These are phyloP conservation scores for Cephus rjabovi DNA, from an alignment of 2,888 invertebrate species.

Conservation along the genomic window DNA sequence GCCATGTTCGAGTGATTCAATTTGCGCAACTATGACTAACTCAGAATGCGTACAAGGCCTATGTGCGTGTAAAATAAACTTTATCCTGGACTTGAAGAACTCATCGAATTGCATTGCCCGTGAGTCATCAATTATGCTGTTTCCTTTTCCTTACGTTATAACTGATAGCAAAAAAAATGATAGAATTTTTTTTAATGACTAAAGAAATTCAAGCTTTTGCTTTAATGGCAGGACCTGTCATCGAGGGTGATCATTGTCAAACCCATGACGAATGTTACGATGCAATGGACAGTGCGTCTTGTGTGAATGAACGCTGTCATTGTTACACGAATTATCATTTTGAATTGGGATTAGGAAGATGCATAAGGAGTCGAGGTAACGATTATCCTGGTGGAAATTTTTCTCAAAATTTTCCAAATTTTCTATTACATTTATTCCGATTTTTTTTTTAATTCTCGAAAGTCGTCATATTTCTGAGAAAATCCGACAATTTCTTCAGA, in stretches of 20 bases:
- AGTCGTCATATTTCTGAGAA: no score
- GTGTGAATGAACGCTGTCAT: constrained; percentile 39
- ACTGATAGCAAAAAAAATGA: constrained; percentile 2
- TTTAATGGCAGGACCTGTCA: constrained; percentile 35
- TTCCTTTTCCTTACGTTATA: not conserved
- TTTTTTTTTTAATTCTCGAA: no score
- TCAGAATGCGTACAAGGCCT: constrained; percentile 43
- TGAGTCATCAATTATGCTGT: constrained; percentile 27
- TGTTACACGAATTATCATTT: constrained; percentile 41
- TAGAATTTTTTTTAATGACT: constrained; percentile 8
- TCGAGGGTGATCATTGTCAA: constrained; percentile 42
- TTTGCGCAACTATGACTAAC: constrained; percentile 44
- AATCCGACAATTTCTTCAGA: no score
- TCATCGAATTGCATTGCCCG: constrained; percentile 49
- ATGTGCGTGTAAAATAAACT: constrained; percentile 44
- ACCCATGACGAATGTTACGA: constrained; percentile 46
- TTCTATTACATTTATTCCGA: no score
- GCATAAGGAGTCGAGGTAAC: constrained; percentile 37
- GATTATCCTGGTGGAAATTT: not conserved
- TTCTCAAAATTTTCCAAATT: no score
- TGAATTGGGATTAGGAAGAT: constrained; percentile 35
- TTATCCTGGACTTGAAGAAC: constrained; percentile 43
- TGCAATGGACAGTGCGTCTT: constrained; percentile 33
- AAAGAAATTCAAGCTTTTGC: not conserved
- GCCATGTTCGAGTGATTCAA: constrained; percentile 24